phyloP scores from a whole-genome alignment of 2,113 vertebrate species.

The Gulo gulo region DNA sequence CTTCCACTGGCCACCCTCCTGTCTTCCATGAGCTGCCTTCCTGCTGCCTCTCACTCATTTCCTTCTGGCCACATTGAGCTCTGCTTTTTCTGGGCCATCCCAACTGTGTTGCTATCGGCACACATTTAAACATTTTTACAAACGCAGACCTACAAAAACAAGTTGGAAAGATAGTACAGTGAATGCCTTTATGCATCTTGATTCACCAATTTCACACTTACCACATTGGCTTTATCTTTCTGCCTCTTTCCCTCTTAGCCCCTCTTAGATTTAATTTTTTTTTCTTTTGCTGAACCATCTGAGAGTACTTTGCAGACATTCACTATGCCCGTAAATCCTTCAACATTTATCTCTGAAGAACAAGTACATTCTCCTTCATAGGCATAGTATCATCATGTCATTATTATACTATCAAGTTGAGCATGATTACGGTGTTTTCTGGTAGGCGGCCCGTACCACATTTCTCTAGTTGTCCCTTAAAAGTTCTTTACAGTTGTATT shows the following conservation, averaged over 20 bases:
- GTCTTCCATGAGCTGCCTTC: accelerated
- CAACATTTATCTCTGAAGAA: background rate
- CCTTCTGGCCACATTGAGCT: background rate
- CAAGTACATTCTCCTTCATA: background rate
- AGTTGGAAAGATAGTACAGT: background rate
- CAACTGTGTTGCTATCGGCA: background rate
- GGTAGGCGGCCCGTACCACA: background rate
- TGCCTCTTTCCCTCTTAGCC: background rate
- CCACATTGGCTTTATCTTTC: background rate
- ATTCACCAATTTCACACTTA: background rate
- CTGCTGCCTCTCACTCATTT: background rate
- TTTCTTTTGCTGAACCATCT: background rate
- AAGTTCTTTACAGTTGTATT: background rate
- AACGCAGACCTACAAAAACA: background rate
- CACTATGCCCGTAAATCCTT: background rate
- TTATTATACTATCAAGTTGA: background rate
- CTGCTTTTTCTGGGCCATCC: background rate
- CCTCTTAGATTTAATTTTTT: background rate
- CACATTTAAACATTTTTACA: background rate
- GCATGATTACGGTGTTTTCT: background rate
- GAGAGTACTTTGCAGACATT: background rate
- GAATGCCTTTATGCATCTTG: background rate
- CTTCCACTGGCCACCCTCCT: background rate
- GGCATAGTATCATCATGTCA: background rate
- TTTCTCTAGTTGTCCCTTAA: background rate